These are phyloP conservation scores for Arbacia lixula DNA, from an alignment of 53 echinoderm and acorn worm species.

Conservation along the genomic window DNA sequence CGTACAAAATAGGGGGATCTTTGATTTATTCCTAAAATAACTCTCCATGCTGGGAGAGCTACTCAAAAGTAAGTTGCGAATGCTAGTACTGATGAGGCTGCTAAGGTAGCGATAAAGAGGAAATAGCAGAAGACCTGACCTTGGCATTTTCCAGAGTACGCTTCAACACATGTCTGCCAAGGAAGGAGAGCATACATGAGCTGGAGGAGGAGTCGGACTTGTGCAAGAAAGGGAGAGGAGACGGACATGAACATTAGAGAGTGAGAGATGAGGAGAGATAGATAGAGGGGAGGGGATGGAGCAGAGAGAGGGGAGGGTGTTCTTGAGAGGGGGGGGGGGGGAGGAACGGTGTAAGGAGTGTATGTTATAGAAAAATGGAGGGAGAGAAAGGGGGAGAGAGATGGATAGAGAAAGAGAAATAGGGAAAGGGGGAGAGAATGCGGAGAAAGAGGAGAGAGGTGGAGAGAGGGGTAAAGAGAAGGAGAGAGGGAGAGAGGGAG, in stretches of 20 bases:
- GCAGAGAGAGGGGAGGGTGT: too few species aligned
- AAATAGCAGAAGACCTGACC: too few species aligned
- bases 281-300: neutral
- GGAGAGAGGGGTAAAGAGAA: neutral
- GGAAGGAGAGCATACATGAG: neutral
- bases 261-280: neutral
- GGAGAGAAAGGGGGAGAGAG: neutral
- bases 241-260: neutral
- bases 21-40: too few species aligned
- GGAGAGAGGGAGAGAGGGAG: neutral
- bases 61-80: too few species aligned
- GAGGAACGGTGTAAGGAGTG: too few species aligned
- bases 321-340: too few species aligned
- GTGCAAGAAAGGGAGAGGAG: neutral
- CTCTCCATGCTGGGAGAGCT: too few species aligned
- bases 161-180: too few species aligned
- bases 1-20: too few species aligned
- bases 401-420: neutral
- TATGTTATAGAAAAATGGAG: too few species aligned
- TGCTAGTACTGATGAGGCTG: too few species aligned
- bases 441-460: neutral
- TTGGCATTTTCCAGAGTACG: conserved; percentile 22
- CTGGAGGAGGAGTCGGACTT: neutral
- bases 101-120: too few species aligned
- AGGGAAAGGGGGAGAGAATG: neutral